phyloP scores from a whole-genome alignment of 1,140 invertebrate species.

The Neodiprion virginianus region DNA sequence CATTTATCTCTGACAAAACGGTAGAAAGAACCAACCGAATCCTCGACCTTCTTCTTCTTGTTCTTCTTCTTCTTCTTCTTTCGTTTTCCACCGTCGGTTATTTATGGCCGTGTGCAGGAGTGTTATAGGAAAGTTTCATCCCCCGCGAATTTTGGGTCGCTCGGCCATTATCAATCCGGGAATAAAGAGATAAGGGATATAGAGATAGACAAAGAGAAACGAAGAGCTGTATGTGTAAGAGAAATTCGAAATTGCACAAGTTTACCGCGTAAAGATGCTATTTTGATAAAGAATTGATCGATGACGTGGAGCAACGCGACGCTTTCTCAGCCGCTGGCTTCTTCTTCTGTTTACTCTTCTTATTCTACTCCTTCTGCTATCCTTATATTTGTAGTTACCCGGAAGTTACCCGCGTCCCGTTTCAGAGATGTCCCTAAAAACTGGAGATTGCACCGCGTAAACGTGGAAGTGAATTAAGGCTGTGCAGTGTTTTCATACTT shows the following conservation, averaged over 20 bases:
- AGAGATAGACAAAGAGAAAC: too few species aligned
- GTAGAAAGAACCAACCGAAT: background rate
- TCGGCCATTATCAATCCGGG: background rate
- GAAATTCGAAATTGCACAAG: background rate
- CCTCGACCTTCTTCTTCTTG: background rate
- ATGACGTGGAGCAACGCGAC: background rate
- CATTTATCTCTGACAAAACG: slow-evolving; percentile 3
- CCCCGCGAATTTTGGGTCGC: background rate
- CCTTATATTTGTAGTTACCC: too few species aligned
- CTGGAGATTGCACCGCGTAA: too few species aligned
- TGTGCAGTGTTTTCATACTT: too few species aligned
- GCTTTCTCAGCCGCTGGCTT: background rate
- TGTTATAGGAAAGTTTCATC: background rate
- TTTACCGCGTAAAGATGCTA: background rate
- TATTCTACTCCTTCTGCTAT: too few species aligned
- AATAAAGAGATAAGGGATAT: too few species aligned
- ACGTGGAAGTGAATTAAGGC: too few species aligned
- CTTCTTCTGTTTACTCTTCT: too few species aligned
- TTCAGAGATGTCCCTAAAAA: too few species aligned
- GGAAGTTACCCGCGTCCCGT: too few species aligned
- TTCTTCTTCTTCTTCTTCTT: too few species aligned
- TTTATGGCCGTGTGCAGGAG: background rate
- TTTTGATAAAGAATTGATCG: slow-evolving; percentile 3
- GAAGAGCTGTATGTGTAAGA: too few species aligned
- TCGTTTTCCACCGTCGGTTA: background rate